Conservation (phyloP, 53 echinoderm and acorn worm species). For the Arbacia lixula region DNA sequence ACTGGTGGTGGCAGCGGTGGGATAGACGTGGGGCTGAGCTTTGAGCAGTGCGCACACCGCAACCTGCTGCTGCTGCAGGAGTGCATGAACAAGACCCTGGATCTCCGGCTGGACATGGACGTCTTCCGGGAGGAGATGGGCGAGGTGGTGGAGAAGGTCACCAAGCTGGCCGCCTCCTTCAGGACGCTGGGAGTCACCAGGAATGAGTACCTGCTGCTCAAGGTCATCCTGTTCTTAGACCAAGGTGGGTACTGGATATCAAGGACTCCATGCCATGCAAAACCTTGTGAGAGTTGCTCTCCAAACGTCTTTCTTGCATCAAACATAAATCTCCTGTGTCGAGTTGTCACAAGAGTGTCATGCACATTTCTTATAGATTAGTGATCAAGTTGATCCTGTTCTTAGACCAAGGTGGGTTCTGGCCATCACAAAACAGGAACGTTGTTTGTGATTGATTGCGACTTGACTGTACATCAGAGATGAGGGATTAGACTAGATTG, state of each 20-base stretch:
- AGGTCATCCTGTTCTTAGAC: constrained; percentile 91
- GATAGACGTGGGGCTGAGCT: constrained; percentile 79
- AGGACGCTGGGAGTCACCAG: constrained; percentile 88
- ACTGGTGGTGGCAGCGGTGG: constrained; percentile 10
- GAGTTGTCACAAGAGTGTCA: too few relatives aligned
- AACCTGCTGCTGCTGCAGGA: constrained; percentile 94
- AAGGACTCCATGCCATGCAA: too few relatives aligned
- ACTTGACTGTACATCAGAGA: too few relatives aligned
- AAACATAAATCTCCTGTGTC: too few relatives aligned
- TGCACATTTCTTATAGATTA: too few relatives aligned
- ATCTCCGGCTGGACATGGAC: constrained; percentile 96
- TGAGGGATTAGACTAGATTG: too few relatives aligned
- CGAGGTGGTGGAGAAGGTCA: constrained; percentile 96
- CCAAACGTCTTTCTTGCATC: too few relatives aligned
- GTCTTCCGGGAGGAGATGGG: constrained; percentile 99
- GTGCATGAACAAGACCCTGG: constrained; percentile 99
- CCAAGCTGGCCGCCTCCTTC: constrained; percentile 91
- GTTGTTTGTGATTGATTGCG: too few relatives aligned
- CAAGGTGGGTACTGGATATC: constrained; percentile 74
- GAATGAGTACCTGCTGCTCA: constrained; percentile 94
- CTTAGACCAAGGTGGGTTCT: too few relatives aligned
- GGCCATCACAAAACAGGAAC: too few relatives aligned
- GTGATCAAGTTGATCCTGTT: too few relatives aligned
- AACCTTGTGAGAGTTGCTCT: too few relatives aligned
- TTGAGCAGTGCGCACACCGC: constrained; percentile 93